Percentiles rank a stretch among this genome's conserved stretches.
These are phyloP conservation scores for Phylloscopus whistleri DNA, from an alignment of 2,113 vertebrate species.

Conservation along the genomic window DNA sequence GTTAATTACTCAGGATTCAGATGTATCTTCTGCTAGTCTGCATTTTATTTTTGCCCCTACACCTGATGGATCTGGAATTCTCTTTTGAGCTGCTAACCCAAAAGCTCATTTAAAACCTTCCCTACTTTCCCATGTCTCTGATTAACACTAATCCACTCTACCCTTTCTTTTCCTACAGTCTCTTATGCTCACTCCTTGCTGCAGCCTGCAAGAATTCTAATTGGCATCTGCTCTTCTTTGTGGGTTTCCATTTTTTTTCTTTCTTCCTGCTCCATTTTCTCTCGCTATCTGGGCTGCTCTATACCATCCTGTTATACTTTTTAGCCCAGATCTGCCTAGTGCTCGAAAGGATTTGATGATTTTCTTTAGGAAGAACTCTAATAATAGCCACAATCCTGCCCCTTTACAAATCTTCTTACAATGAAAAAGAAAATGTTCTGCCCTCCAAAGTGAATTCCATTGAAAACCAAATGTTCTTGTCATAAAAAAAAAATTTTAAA, in stretches of 20 bases:
- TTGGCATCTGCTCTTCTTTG: slow-evolving; percentile 45
- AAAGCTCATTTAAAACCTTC: slow-evolving; percentile 52
- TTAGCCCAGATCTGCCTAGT: slow-evolving; percentile 45
- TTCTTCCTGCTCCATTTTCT: slow-evolving; percentile 48
- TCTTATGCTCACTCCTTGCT: not conserved
- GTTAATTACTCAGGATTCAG: slow-evolving; percentile 18
- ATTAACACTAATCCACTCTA: slow-evolving; percentile 53
- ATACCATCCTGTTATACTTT: slow-evolving; percentile 23
- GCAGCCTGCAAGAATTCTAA: slow-evolving; percentile 45
- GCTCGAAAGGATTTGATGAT: slow-evolving; percentile 42
- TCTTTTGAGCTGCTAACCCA: slow-evolving; percentile 13
- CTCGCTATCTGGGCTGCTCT: slow-evolving; percentile 5
- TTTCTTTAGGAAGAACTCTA: slow-evolving; percentile 43
- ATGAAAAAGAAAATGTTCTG: slow-evolving; percentile 14
- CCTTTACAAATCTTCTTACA: slow-evolving; percentile 43
- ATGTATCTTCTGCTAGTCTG: not conserved
- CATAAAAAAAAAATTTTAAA: not conserved
- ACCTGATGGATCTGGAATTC: slow-evolving; percentile 24
- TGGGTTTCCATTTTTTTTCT: slow-evolving; percentile 15
- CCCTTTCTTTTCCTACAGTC: not conserved
- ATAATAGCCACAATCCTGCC: slow-evolving; percentile 45
- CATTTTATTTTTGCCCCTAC: slow-evolving; percentile 10
- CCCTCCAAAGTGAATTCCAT: slow-evolving; percentile 28
- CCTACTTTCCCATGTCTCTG: slow-evolving; percentile 8
- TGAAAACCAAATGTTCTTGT: slow-evolving; percentile 25